Evolutionary conservation across 2,888 invertebrate species (phyloP), one percentile per base, ranked within the genome.

Genomic region (Lordiphosa fenestrarum): DNA sequence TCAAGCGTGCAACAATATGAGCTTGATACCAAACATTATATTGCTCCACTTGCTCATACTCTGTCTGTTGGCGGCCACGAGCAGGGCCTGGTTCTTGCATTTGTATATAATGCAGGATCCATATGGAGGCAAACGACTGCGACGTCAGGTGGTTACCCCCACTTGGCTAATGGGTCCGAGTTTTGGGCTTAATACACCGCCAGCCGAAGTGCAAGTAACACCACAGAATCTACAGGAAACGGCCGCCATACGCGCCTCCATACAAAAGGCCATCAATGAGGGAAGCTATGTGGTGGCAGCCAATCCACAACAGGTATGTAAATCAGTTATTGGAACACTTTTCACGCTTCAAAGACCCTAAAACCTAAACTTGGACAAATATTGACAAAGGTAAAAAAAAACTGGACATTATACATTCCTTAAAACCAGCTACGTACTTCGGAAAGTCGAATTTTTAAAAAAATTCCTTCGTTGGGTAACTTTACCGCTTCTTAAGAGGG

Each of bases 81-180:
- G 10, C 19, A 48, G 12, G 19, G 38, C 9, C 25, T 62, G 58
- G 65, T 36, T 33, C 30, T 38, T 3, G n/a, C 21, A 40, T 21
- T 44, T 35, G 12, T 13, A 35, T 35, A 19, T 37, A 9, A 7
- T 30, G 30, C 30, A 30, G 25, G 12, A 23, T 6, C n/a, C 12
- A n/a, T 9, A 4, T 39, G 13, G 4, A 5, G 7, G 35, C 7
- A 2, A n/a, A 3, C 46, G 35, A 25, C 21, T 13, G 15, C 71
- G 55, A 3, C 78, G 82, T 2, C 77, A 86, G 58, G 73, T 86
- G 19, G 78, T 86, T 10, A 75, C 84, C 12, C 86, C 87, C 4
- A 62, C 51, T 5, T 85, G 86, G 84, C 59, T 86, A 0, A 62
- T 58, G 50, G 72, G 54, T 4, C 67, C 74, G 4, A 47, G 15